Evolutionary conservation across 2,797 vertebrate species (phyloP).

Genomic region (Darevskia nairensis): DNA sequence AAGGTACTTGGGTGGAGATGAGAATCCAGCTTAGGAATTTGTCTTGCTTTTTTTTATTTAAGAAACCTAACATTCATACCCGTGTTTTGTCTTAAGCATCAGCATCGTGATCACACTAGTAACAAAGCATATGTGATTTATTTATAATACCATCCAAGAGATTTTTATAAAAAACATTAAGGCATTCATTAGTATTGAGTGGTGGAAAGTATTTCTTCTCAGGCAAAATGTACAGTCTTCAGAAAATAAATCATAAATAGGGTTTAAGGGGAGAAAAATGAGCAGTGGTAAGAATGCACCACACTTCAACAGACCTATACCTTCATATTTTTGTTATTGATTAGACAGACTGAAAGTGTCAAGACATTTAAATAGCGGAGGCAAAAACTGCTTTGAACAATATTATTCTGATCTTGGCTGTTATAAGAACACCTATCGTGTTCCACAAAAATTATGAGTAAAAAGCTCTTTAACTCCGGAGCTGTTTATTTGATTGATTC

Average conservation of each 20-base stretch:
- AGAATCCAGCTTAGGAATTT: too few relatives aligned
- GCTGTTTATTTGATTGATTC: neutral
- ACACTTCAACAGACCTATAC: neutral
- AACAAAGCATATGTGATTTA: neutral
- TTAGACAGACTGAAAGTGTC: neutral
- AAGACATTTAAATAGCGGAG: neutral
- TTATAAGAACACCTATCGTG: neutral
- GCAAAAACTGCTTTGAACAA: neutral
- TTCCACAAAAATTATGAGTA: neutral
- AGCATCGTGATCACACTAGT: neutral
- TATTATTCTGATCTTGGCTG: neutral
- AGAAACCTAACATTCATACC: neutral
- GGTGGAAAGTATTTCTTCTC: slow-evolving; percentile 39
- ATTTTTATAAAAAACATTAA: neutral
- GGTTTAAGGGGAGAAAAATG: neutral
- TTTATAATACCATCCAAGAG: slow-evolving; percentile 27
- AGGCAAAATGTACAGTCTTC: slow-evolving; percentile 18
- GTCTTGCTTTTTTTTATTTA: too few relatives aligned
- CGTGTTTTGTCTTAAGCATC: neutral
- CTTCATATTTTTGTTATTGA: neutral
- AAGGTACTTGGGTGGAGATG: too few relatives aligned
- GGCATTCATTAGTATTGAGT: neutral
- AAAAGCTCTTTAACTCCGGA: neutral
- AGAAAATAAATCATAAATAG: slow-evolving; percentile 2
- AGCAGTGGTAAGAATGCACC: neutral